Percentiles rank a stretch among this genome's conserved stretches.
phyloP scores from a whole-genome alignment of 1,140 invertebrate species.

The Drosophila truncata region DNA sequence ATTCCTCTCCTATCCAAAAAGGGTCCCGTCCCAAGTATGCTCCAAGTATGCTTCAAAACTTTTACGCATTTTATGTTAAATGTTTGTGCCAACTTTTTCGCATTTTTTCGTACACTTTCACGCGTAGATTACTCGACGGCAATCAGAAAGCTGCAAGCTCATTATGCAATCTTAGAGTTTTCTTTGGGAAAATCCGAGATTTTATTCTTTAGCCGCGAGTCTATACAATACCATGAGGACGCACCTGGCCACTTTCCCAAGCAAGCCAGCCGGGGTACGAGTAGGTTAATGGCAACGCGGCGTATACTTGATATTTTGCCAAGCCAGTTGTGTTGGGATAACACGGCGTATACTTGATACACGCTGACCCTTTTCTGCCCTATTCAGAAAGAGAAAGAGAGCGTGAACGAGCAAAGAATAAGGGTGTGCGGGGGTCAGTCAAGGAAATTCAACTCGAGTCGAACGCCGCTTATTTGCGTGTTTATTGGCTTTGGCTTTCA shows the following conservation, averaged over 20 bases:
- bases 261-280: neutral
- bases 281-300: neutral
- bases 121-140: conserved; percentile 41
- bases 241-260: conserved; percentile 1
- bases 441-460: conserved; percentile 32
- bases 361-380: conserved; percentile 27
- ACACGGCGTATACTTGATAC: conserved; percentile 51
- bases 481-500: conserved; percentile 65
- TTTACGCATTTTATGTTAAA: conserved; percentile 46
- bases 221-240: neutral
- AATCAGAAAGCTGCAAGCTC: conserved; percentile 11
- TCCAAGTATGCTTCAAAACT: conserved; percentile 65
- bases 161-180: conserved; percentile 38
- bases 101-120: conserved; percentile 63
- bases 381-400: neutral
- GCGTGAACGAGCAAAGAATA: neutral
- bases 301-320: conserved; percentile 46
- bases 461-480: conserved; percentile 73
- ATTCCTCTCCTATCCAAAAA: neutral
- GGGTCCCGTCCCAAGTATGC: conserved; percentile 57
- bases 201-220: neutral
- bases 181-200: neutral
- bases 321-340: conserved; percentile 11
- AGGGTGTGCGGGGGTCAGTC: conserved; percentile 7
- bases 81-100: conserved; percentile 53